These are phyloP conservation scores for Trypoxylus dichotomus DNA, from an alignment of 1,140 invertebrate genomes.

Conservation along the genomic window DNA sequence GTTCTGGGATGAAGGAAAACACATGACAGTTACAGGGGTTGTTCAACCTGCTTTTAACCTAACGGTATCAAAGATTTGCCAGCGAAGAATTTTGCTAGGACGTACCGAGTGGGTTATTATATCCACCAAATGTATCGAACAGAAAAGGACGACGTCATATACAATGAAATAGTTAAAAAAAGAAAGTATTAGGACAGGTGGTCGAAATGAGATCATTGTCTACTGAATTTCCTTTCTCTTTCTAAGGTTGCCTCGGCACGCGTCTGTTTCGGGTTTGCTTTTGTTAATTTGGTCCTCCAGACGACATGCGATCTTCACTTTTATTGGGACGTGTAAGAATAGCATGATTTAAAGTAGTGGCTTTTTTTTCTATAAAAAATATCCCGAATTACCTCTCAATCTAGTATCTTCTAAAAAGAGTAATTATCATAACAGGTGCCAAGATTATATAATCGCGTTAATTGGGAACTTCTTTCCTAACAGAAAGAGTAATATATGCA, in stretches of 20 bases:
- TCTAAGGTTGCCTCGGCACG: neutral
- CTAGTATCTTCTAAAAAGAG: neutral
- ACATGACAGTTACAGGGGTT: neutral
- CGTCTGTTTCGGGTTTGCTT: neutral
- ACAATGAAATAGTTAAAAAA: neutral
- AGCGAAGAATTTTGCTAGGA: neutral
- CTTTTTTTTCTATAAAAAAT: neutral
- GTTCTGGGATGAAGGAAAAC: neutral
- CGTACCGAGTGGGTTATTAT: neutral
- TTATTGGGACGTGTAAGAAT: neutral
- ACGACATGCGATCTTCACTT: neutral
- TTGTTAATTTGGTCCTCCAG: neutral
- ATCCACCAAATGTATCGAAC: neutral
- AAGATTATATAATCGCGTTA: neutral
- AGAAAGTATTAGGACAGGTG: neutral
- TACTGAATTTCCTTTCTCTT: neutral
- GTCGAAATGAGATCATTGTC: neutral
- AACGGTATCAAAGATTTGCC: neutral
- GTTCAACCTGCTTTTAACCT: neutral
- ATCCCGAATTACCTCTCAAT: neutral
- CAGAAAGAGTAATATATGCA: neutral
- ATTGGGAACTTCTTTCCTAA: neutral
- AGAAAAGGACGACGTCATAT: neutral
- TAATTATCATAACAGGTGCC: neutral
- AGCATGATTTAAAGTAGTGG: neutral